These are phyloP conservation scores for Idaea dimidiata DNA, from an alignment of 2,888 invertebrate species.

Conservation along the genomic window DNA sequence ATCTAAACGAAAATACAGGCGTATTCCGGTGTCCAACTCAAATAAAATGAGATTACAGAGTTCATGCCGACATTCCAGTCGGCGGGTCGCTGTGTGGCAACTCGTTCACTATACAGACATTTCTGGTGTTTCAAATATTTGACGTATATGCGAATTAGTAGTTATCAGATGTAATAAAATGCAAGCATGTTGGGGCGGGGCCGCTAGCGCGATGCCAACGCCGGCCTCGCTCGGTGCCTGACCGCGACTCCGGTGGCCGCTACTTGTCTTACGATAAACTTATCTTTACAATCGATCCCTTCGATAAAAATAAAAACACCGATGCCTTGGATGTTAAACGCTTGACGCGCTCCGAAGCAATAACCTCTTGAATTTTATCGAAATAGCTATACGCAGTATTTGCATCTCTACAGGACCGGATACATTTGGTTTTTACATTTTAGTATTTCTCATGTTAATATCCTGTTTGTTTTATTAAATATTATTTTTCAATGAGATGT, in stretches of 20 bases:
- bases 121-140: slow-evolving; percentile 69
- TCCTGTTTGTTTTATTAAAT: slow-evolving; percentile 20
- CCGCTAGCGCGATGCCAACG: slow-evolving; percentile 40
- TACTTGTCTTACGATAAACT: slow-evolving; percentile 79
- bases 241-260: slow-evolving; percentile 68
- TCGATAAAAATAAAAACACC: slow-evolving; percentile 74
- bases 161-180: slow-evolving; percentile 78
- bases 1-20: slow-evolving; percentile 32
- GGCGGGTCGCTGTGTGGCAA: slow-evolving; percentile 29
- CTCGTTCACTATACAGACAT: slow-evolving; percentile 38
- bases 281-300: slow-evolving; percentile 79
- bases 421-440: slow-evolving; percentile 69
- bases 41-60: slow-evolving; percentile 43
- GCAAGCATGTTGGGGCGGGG: slow-evolving; percentile 53
- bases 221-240: slow-evolving; percentile 17
- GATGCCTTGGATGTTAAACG: slow-evolving; percentile 61
- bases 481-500: not conserved
- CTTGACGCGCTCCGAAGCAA: slow-evolving; percentile 71
- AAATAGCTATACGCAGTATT: slow-evolving; percentile 65
- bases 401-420: slow-evolving; percentile 71
- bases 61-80: slow-evolving; percentile 46
- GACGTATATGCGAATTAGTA: slow-evolving; percentile 73
- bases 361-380: slow-evolving; percentile 74
- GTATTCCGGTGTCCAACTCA: slow-evolving; percentile 34
- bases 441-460: slow-evolving; percentile 57